phyloP scores from a whole-genome alignment of 2,113 vertebrate species.

The Cyanistes caeruleus region DNA sequence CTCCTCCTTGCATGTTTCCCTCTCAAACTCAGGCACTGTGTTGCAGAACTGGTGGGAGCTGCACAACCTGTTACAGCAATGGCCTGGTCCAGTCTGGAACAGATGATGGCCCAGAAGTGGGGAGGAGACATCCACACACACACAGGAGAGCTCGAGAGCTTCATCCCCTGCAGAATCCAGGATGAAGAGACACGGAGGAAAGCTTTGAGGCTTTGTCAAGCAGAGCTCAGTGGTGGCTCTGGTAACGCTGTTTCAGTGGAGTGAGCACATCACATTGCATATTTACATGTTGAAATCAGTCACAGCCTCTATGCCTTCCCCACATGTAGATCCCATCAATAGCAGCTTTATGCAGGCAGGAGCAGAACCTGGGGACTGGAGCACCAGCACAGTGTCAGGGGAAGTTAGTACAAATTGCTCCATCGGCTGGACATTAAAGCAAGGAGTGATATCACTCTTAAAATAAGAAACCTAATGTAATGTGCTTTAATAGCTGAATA shows the following conservation, averaged over 20 bases:
- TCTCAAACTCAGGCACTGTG: background rate
- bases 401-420: constrained; percentile 78
- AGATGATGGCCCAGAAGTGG: background rate
- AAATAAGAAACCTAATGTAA: constrained; percentile 84
- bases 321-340: constrained; percentile 56
- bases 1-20: background rate
- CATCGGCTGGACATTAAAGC: constrained; percentile 76
- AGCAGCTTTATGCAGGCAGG: constrained; percentile 74
- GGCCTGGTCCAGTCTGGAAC: background rate
- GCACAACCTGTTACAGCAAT: background rate
- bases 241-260: background rate
- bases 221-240: background rate
- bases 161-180: background rate
- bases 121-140: background rate
- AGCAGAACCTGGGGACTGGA: constrained; percentile 63
- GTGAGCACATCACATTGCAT: background rate
- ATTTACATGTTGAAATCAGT: constrained; percentile 30
- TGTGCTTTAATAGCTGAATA: constrained; percentile 80
- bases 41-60: background rate
- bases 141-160: background rate
- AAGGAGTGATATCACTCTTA: constrained; percentile 76
- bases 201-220: background rate
- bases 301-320: constrained; percentile 3
- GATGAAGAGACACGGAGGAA: background rate
- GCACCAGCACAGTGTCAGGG: constrained; percentile 71